Conservation (phyloP, 2,888 invertebrate genomes). For the Hemistola chrysoprasaria region DNA sequence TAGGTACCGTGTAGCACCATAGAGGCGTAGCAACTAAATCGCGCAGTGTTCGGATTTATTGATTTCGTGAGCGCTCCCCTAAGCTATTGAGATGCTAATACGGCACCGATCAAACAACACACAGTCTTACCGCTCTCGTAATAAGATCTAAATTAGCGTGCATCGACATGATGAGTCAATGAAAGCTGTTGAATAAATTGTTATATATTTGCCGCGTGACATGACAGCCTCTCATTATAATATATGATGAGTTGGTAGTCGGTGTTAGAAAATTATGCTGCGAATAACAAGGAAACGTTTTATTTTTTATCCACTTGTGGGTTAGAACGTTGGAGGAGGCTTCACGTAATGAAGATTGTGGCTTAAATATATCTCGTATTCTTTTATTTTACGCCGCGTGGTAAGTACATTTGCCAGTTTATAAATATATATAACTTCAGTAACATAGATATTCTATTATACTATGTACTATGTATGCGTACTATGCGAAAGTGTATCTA, state of each 20-base stretch:
- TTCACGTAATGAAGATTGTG: no score
- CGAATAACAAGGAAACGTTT: slow-evolving; percentile 22
- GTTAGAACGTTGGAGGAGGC: no score
- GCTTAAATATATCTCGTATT: no score
- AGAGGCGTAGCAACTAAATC: slow-evolving; percentile 36
- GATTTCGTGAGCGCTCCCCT: slow-evolving; percentile 43
- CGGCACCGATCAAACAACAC: slow-evolving; percentile 29
- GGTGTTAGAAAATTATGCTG: slow-evolving; percentile 27
- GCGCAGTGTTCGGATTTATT: slow-evolving; percentile 45
- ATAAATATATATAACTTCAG: no score
- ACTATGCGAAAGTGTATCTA: no score
- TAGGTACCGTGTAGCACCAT: slow-evolving; percentile 29
- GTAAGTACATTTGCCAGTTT: no score
- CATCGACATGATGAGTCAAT: slow-evolving; percentile 32
- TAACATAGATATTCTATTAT: no score
- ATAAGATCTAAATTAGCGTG: slow-evolving; percentile 29
- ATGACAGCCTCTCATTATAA: slow-evolving; percentile 34
- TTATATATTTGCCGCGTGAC: slow-evolving; percentile 33
- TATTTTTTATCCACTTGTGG: slow-evolving; percentile 8
- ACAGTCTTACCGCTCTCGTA: slow-evolving; percentile 29
- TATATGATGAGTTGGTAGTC: slow-evolving; percentile 32
- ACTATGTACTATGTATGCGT: no score
- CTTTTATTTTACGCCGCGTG: no score
- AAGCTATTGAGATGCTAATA: slow-evolving; percentile 49
- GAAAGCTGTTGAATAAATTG: slow-evolving; percentile 37